A percentile compares a stretch with the other conserved stretches of the same genome.
Evolutionary conservation across 2,888 invertebrate species (phyloP).

Genomic region (Meganola albula): DNA sequence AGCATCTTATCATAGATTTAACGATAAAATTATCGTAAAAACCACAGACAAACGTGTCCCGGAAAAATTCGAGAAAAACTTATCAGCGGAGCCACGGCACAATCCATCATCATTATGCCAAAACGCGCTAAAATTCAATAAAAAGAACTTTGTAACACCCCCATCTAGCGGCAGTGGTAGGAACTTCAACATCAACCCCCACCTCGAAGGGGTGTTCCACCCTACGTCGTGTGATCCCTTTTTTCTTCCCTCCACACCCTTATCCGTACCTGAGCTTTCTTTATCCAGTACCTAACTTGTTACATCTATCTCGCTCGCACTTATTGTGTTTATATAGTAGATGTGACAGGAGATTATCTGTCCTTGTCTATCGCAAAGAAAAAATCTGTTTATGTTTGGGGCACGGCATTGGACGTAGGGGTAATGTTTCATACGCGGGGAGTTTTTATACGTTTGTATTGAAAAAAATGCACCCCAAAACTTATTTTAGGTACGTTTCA

Average conservation of each 20-base stretch:
- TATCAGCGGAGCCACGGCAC: constrained; percentile 68
- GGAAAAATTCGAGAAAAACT: constrained; percentile 63
- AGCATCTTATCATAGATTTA: no score
- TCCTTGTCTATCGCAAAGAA: constrained; percentile 59
- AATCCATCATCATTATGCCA: constrained; percentile 76
- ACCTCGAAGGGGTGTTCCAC: constrained; percentile 54
- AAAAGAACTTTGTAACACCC: constrained; percentile 64
- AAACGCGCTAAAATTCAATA: constrained; percentile 74
- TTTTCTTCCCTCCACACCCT: constrained; percentile 75
- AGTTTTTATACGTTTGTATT: constrained; percentile 59
- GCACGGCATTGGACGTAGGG: constrained; percentile 64
- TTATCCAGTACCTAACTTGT: constrained; percentile 73
- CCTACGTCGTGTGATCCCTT: constrained; percentile 72
- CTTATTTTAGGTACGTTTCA: constrained; percentile 67
- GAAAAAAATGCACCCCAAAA: constrained; percentile 64
- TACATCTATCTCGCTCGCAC: constrained; percentile 59
- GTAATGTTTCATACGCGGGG: constrained; percentile 73
- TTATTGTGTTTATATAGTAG: constrained; percentile 7
- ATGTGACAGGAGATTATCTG: constrained; percentile 30
- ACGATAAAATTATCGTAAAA: no score
- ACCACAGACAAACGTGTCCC: constrained; percentile 66
- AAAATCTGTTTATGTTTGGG: constrained; percentile 72
- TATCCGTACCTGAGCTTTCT: constrained; percentile 77
- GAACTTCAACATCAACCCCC: constrained; percentile 51
- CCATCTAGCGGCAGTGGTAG: constrained; percentile 65